These are phyloP conservation scores for Tringa solitaria DNA, from an alignment of 2,113 vertebrate species.

Conservation along the genomic window DNA sequence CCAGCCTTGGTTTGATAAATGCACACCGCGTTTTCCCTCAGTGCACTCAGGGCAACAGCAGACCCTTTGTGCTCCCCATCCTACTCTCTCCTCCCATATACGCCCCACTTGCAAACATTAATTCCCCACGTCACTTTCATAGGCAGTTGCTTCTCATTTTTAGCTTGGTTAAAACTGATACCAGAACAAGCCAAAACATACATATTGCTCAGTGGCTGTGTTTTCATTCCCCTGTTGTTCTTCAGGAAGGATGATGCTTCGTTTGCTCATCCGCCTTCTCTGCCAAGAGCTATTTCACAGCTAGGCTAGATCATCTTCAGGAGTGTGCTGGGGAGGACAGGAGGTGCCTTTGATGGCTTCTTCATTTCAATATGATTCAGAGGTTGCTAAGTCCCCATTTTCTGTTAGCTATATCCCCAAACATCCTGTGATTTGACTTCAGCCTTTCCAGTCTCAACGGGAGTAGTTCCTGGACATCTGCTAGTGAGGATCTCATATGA, in stretches of 20 bases:
- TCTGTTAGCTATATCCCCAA: background rate
- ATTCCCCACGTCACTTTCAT: background rate
- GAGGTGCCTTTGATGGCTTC: slow-evolving; percentile 3
- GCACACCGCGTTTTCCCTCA: background rate
- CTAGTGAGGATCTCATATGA: background rate
- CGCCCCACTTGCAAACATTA: background rate
- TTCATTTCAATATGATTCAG: background rate
- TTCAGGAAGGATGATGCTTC: slow-evolving; percentile 31
- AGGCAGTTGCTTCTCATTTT: background rate
- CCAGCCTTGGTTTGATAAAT: background rate
- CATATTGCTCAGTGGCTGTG: background rate
- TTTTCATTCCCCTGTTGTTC: slow-evolving; percentile 14
- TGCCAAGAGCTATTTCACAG: slow-evolving; percentile 31
- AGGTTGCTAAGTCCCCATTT: background rate
- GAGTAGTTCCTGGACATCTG: background rate
- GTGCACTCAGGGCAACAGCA: background rate
- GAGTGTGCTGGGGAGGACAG: background rate
- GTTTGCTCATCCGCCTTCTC: slow-evolving; percentile 7
- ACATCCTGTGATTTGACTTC: background rate
- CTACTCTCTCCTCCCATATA: background rate
- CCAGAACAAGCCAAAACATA: background rate
- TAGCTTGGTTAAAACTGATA: background rate
- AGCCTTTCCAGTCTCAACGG: background rate
- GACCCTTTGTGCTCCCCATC: background rate
- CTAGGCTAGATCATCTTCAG: background rate